phyloP scores from a whole-genome alignment of 2,113 vertebrate species.

The Nipponia nippon region DNA sequence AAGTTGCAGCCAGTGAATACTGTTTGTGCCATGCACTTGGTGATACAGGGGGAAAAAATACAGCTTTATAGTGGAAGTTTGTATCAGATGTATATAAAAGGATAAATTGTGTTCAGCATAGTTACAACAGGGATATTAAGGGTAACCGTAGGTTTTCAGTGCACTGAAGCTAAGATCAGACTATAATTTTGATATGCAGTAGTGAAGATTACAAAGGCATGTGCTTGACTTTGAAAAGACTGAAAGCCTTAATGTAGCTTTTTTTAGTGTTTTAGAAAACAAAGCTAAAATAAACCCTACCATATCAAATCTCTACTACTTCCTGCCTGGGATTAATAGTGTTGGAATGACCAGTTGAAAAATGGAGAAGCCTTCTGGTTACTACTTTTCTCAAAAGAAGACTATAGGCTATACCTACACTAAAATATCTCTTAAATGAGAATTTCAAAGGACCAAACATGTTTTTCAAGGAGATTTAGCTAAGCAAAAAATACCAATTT shows the following conservation, averaged over 20 bases:
- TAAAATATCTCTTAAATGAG: neutral
- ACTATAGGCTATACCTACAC: neutral
- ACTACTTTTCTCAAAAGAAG: neutral
- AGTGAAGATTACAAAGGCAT: neutral
- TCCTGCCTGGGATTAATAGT: neutral
- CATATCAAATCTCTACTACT: neutral
- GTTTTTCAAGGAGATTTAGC: neutral
- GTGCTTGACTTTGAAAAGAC: neutral
- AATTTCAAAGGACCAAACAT: neutral
- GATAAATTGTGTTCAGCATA: neutral
- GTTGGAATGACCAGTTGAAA: neutral
- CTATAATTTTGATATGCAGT: neutral
- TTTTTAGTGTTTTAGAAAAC: neutral
- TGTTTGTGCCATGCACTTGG: neutral
- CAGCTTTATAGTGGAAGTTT: neutral
- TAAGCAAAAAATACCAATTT: neutral
- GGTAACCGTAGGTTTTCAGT: neutral
- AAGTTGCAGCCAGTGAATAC: neutral
- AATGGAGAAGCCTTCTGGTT: neutral
- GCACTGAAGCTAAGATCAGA: neutral
- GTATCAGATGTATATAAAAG: neutral
- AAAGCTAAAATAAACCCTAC: neutral
- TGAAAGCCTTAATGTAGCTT: neutral
- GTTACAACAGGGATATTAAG: neutral
- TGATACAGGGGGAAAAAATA: accelerated